Base-by-base conservation (phyloP, 2,888 invertebrate genomes). In the Caenorhabditis sinica region DNA sequence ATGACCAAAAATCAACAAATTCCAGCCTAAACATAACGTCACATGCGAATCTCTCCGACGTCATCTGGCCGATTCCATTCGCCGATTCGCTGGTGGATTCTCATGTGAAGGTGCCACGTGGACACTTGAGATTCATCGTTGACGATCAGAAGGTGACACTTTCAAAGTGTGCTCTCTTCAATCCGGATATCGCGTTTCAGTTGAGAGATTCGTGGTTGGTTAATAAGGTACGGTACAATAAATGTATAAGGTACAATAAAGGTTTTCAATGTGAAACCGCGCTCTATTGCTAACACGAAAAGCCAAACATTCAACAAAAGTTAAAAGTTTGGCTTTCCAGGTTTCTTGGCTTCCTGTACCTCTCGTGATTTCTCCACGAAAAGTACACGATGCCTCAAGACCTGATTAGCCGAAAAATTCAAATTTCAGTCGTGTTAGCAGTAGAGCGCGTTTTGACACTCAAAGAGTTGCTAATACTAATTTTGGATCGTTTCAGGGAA, bases 51-150 rank as follows among this genome's bases (percentile, higher is more conserved):
- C 58, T 89, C 0, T 86, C 89, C 3, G 86, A 88, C 56, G 80
- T 89, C 30, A 69, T 86, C 30, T 89, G 89, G 89, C 89, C 89
- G 11, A 61, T 89, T n/a, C 83, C 86, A 6, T 79, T 89, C 45
- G 77, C 86, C 11, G 89, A 89, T 61, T 86, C 86, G 11, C 28
- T 82, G 0, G 68, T 89, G 25, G 86, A 89, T 56, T 68, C 88
- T 17, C 75, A 87, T 61, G 73, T 89, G 2, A 82, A 87, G 68
- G 89, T 87, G 20, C 77, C 82, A 17, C 81, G 82, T 20, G 87
- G 88, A 43, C 85, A 89, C 49, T 72, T 89, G 25, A 53, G 66
- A 23, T 83, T 89, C 43, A 72, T 75, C 20, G 82, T 88, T 9
- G 84, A 86, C 25, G 72, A 87, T 69, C 73, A 86, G 25, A 77